Evolutionary conservation across 53 echinoderm and acorn worm species (phyloP).

Genomic region (Crossaster papposus): DNA sequence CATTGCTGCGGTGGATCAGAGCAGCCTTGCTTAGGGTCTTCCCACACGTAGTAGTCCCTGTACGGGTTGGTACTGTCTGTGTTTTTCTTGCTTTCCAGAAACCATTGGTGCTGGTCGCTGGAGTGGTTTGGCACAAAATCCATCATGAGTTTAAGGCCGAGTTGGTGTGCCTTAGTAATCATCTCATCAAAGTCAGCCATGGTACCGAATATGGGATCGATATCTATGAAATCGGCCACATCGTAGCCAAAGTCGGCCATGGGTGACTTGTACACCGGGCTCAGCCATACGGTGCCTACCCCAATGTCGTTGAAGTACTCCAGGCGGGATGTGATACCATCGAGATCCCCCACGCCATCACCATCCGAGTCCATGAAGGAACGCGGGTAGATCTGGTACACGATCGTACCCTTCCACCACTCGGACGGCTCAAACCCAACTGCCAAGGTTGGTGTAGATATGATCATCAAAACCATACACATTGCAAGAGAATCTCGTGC

Average conservation of each 20-base stretch:
- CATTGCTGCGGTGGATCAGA: conserved; percentile 47
- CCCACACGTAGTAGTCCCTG: conserved; percentile 86
- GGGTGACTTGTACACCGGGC: conserved; percentile 82
- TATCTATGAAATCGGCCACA: conserved; percentile 71
- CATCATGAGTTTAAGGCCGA: conserved; percentile 73
- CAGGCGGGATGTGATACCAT: conserved; percentile 73
- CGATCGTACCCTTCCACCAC: conserved; percentile 82
- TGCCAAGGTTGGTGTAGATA: not conserved
- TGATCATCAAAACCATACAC: not conserved
- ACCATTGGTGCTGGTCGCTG: conserved; percentile 89
- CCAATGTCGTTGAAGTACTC: conserved; percentile 76
- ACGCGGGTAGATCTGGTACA: conserved; percentile 88
- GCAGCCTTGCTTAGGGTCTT: conserved; percentile 74
- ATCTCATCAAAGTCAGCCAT: conserved; percentile 72
- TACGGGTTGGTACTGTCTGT: conserved; percentile 68
- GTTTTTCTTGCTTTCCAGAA: conserved; percentile 66
- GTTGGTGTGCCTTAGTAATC: conserved; percentile 57
- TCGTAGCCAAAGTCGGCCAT: conserved; percentile 83
- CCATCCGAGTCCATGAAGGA: conserved; percentile 85
- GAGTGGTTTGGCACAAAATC: conserved; percentile 96
- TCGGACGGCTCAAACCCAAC: conserved; percentile 2
- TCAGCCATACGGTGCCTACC: conserved; percentile 78
- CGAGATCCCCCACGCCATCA: conserved; percentile 87
- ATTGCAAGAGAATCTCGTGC: not conserved
- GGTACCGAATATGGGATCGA: conserved; percentile 74